These are phyloP conservation scores for Brenthis ino DNA, from an alignment of 2,888 invertebrate species.

Conservation along the genomic window DNA sequence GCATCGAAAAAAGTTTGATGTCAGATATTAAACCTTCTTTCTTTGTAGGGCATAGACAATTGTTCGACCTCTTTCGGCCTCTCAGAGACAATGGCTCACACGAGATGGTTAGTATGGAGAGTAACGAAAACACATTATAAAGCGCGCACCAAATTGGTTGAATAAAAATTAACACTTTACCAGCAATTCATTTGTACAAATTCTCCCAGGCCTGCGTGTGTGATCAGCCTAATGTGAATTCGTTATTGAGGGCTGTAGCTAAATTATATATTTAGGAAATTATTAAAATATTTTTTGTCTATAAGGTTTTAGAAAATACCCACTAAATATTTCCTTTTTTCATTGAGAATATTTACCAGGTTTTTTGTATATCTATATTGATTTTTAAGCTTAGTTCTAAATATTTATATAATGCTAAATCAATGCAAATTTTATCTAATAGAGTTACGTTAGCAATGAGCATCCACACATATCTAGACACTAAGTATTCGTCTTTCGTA, in stretches of 20 bases:
- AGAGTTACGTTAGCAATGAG: slow-evolving; percentile 1
- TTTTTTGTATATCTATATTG: too few relatives aligned
- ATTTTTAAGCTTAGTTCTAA: not conserved
- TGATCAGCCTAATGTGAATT: slow-evolving; percentile 71
- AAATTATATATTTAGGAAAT: not conserved
- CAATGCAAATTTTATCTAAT: slow-evolving; percentile 14
- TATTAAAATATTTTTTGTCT: not conserved
- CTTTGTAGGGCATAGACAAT: slow-evolving; percentile 55
- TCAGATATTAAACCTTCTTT: slow-evolving; percentile 64
- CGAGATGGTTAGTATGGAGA: slow-evolving; percentile 64
- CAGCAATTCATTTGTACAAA: slow-evolving; percentile 72
- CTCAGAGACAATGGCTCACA: slow-evolving; percentile 71
- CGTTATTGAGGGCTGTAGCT: slow-evolving; percentile 46
- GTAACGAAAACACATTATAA: slow-evolving; percentile 80
- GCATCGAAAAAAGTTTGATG: slow-evolving; percentile 51
- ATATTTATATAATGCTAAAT: not conserved
- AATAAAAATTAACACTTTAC: slow-evolving; percentile 74
- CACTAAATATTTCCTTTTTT: not conserved
- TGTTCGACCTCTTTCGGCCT: slow-evolving; percentile 44
- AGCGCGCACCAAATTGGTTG: slow-evolving; percentile 73
- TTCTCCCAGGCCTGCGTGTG: slow-evolving; percentile 72
- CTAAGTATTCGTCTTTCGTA: slow-evolving; percentile 1
- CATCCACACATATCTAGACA: slow-evolving; percentile 15
- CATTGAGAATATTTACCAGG: not conserved
- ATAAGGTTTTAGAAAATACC: not conserved